phyloP scores from a whole-genome alignment of 2,888 invertebrate genomes.

The Bombyx huttoni region DNA sequence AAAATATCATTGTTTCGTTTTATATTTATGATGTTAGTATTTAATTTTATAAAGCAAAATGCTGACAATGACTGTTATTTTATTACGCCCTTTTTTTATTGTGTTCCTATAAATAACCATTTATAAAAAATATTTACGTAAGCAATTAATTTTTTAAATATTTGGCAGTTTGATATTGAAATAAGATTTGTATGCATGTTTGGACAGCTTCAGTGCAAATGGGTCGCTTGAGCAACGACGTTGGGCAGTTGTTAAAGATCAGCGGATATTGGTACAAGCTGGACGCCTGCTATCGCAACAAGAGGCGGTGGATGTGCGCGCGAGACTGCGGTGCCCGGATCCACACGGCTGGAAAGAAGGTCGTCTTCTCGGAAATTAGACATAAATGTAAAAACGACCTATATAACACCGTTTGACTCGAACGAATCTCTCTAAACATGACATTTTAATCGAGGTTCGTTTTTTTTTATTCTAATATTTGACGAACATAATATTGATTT shows the following conservation, averaged over 20 bases:
- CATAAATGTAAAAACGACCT: slow-evolving; percentile 36
- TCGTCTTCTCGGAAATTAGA: slow-evolving; percentile 50
- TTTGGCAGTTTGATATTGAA: background rate
- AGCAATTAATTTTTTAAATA: background rate
- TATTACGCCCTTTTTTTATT: no score
- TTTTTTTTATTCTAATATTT: background rate
- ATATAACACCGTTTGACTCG: slow-evolving; percentile 34
- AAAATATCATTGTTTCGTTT: no score
- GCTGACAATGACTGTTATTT: no score
- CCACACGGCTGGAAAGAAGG: slow-evolving; percentile 47
- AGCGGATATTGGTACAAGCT: slow-evolving; percentile 51
- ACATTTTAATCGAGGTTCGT: background rate
- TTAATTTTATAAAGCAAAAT: no score
- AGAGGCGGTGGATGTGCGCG: slow-evolving; percentile 59
- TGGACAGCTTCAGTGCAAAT: background rate
- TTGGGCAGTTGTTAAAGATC: slow-evolving; percentile 41
- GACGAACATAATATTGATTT: background rate
- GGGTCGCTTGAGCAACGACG: slow-evolving; percentile 10
- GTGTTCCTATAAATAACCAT: no score
- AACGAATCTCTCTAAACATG: background rate
- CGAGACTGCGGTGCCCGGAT: slow-evolving; percentile 53
- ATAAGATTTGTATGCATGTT: background rate
- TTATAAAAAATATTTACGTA: no score
- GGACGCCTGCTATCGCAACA: slow-evolving; percentile 40
- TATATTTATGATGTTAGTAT: no score